Percentiles rank a stretch among this genome's conserved stretches.
Evolutionary conservation across 1,140 invertebrate genomes (phyloP).

Genomic region (Drosophila pectinifera): DNA sequence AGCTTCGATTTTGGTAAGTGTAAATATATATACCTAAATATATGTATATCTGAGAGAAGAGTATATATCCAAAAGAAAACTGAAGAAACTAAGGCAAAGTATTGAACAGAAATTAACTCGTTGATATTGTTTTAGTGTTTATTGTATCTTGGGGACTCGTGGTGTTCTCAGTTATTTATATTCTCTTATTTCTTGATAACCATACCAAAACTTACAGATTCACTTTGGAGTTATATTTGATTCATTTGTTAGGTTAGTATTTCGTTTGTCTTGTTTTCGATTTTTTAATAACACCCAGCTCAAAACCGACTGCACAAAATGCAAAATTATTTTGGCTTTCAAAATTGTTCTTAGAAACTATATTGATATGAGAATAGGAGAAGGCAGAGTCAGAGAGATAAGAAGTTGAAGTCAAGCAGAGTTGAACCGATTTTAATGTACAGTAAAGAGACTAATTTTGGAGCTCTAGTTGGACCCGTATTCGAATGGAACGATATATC

Average conservation of each 20-base stretch:
- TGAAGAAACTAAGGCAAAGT: slow-evolving; percentile 55
- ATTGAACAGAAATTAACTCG: slow-evolving; percentile 50
- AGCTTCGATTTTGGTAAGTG: slow-evolving; percentile 79
- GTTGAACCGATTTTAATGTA: slow-evolving; percentile 51
- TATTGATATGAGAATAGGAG: slow-evolving; percentile 42
- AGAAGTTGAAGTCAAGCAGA: slow-evolving; percentile 41
- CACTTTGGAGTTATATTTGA: slow-evolving; percentile 10
- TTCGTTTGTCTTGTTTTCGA: slow-evolving; percentile 21
- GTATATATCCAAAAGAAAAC: slow-evolving; percentile 56
- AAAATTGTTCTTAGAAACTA: slow-evolving; percentile 46
- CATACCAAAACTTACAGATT: slow-evolving; percentile 62
- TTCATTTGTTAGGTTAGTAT: slow-evolving; percentile 14
- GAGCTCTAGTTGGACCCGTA: slow-evolving; percentile 23
- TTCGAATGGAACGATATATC: slow-evolving; percentile 1
- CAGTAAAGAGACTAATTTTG: slow-evolving; percentile 28
- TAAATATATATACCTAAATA: slow-evolving; percentile 45
- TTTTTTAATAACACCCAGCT: slow-evolving; percentile 68
- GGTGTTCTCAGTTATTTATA: slow-evolving; percentile 9
- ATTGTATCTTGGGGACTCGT: slow-evolving; percentile 32
- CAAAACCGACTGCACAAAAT: slow-evolving; percentile 76
- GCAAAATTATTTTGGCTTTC: slow-evolving; percentile 60
- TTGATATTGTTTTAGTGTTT: slow-evolving; percentile 69
- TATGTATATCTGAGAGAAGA: slow-evolving; percentile 35
- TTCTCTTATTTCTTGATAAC: slow-evolving; percentile 22
- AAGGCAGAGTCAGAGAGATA: slow-evolving; percentile 47